Evolutionary conservation across 2,888 invertebrate species (phyloP).

Genomic region (Osmoderma eremita): DNA sequence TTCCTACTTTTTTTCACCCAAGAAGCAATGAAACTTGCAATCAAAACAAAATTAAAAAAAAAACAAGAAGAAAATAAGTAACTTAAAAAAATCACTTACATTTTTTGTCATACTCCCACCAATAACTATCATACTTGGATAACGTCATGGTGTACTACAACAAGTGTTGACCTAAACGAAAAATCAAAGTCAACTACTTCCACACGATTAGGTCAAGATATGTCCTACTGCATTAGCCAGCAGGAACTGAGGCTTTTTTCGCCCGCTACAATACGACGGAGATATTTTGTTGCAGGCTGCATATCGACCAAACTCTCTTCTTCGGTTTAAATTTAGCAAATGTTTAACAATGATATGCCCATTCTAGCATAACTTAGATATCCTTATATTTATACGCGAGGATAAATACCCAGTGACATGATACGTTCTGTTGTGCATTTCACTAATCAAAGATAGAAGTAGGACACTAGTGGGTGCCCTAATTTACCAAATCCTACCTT

Average conservation of each 20-base stretch:
- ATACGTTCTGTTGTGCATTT: constrained; percentile 1
- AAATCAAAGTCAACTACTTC: neutral
- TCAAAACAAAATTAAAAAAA: neutral
- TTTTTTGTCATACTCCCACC: constrained; percentile 43
- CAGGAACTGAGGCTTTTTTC: constrained; percentile 52
- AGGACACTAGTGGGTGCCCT: constrained; percentile 24
- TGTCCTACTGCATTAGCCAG: constrained; percentile 33
- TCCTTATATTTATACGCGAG: constrained; percentile 13
- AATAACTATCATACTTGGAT: constrained; percentile 38
- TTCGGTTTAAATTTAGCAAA: constrained; percentile 35
- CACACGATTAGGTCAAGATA: constrained; percentile 11
- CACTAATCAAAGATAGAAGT: constrained; percentile 1
- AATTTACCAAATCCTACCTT: constrained; percentile 23
- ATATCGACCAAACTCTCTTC: constrained; percentile 40
- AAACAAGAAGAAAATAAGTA: neutral
- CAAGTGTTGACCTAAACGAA: neutral
- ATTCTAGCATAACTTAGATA: constrained; percentile 15
- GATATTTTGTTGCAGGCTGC: constrained; percentile 38
- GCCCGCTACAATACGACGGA: constrained; percentile 19
- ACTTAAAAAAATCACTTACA: constrained; percentile 33
- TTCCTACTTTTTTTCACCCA: no score
- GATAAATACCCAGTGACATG: constrained; percentile 14
- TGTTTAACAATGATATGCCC: constrained; percentile 26
- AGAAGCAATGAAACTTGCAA: no score
- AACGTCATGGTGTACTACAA: constrained; percentile 14